Percentiles rank a stretch among this genome's conserved stretches.
phyloP scores from a whole-genome alignment of 2,113 vertebrate genomes.

The Conger conger region DNA sequence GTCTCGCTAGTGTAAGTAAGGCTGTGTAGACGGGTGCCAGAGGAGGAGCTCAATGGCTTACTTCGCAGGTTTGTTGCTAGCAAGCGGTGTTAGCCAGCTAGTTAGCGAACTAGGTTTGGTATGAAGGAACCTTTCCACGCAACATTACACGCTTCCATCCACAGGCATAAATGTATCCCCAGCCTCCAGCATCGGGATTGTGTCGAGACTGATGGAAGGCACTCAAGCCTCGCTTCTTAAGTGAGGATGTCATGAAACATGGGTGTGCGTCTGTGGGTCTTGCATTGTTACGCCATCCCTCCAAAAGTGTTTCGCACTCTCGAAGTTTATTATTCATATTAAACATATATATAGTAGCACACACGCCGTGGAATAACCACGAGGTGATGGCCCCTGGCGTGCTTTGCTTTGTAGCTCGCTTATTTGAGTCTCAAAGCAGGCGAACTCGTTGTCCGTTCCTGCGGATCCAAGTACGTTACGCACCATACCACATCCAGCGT shows the following conservation, averaged over 20 bases:
- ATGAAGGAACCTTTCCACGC: not conserved
- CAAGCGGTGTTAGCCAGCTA: slow-evolving; percentile 23
- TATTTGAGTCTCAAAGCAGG: not conserved
- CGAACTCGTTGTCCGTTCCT: not conserved
- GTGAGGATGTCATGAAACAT: slow-evolving; percentile 24
- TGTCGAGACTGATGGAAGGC: not conserved
- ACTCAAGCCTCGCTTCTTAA: not conserved
- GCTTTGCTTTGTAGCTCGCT: not conserved
- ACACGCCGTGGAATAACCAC: not conserved
- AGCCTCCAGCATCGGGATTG: not conserved
- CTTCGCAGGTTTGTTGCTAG: not conserved
- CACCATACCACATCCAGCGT: not conserved
- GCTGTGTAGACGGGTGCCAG: not conserved
- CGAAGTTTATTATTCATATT: not conserved
- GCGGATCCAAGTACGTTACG: not conserved
- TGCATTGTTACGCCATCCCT: slow-evolving; percentile 48
- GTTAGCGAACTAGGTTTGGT: slow-evolving; percentile 33
- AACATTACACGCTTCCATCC: not conserved
- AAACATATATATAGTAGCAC: not conserved
- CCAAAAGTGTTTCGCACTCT: slow-evolving; percentile 37
- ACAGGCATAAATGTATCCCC: not conserved
- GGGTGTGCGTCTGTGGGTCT: slow-evolving; percentile 24
- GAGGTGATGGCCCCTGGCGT: not conserved
- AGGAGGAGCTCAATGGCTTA: not conserved
- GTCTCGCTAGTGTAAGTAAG: not conserved